Evolutionary conservation across 2,113 vertebrate genomes (phyloP), one percentile per base, ranked within the genome.

Genomic region (Zosterops pallidus): DNA sequence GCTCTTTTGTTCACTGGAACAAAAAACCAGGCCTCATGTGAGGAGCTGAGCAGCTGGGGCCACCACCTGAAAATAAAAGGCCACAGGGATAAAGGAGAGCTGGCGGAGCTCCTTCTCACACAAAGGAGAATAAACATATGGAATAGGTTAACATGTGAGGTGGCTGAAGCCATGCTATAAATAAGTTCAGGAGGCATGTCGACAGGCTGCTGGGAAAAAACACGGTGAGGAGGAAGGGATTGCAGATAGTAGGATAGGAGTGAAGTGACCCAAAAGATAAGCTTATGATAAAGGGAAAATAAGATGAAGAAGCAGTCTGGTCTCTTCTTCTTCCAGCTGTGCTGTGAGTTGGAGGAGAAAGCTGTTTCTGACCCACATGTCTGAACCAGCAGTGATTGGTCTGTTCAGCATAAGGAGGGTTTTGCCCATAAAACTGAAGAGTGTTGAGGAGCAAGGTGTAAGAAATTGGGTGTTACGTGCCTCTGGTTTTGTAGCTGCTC

Each of bases 121-220:
- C 71, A 81, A 96, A 94, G 56, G 22, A 28, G 26, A 92, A 69
- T 71, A 94, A 96, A 75, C 95, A 96, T 90, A 81, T 94, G 96
- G 95, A 92, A 92, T 4, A 84, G 49, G 65, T 97, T 96, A 96
- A 88, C 72, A 71, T 89, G 76, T 42, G 88, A 94, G 93, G 92
- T 88, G 94, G 53, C 88, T 96, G 94, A 89, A 96, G 77, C 83
- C 1, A 0, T 2, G 14, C 72, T 90, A 89, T 94, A 95, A 96
- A 96, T 93, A 95, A 92, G 60, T 89, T 89, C 83, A 93, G 83
- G 90, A 92, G 60, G 68, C 64, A 77, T 35, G 76, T 84, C 0
- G 5, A 47, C 88, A 92, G 76, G 49, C 95, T 95, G 93, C 84
- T 92, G 82, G 41, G 37, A 13, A 62, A 28, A 71, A 64, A 5